Base-by-base conservation (phyloP, 2,888 invertebrate species). In the Hofmannophila pseudospretella region DNA sequence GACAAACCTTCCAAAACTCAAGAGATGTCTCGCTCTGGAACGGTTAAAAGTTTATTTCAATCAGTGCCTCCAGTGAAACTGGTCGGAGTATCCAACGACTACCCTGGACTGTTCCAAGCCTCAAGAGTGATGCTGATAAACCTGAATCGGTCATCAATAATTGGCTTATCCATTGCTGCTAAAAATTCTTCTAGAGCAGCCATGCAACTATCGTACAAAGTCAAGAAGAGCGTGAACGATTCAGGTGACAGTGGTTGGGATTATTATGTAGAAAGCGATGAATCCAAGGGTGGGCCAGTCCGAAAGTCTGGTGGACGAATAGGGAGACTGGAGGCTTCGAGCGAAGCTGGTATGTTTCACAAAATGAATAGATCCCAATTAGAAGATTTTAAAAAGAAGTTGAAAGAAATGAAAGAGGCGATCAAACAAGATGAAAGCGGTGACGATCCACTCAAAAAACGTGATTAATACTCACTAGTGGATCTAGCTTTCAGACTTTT, bases 301-400 rank as follows among this genome's bases (percentile, higher is more conserved):
- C 32, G 26, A 23, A 19, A 30, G n/a, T 38, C 42, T 4, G 45
- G 44, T 2, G 39, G 41, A 0, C 36, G 44, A 11, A 4, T 47
- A 1, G 45, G 45, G 0, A 45, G 30, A 12, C 27, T 45, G 16
- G 47, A 47, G 10, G 34, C 45, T 2, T 41, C 34, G 0, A 41
- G 30, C 16, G 20, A 20, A 20, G 45, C 45, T 7, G 47, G 46
- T 1, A 34, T 47, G 32, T 47, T 42, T 23, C 38, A 47, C 23
- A 42, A 39, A 16, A 32, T 39, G 2, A 41, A 39, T 16, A 39
- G 32, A 32, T 26, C 44, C 0, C 44, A 41, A 10, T 23, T 49
- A 11, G 46, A 44, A 5, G 28, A 49, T 4, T 20, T 47, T 2
- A 51, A 51, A 32, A 42, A 45, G 30, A 39, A 38, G n/a, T 28